Evolutionary conservation across 2,113 vertebrate genomes (phyloP).

Genomic region (Pedionomus torquatus): DNA sequence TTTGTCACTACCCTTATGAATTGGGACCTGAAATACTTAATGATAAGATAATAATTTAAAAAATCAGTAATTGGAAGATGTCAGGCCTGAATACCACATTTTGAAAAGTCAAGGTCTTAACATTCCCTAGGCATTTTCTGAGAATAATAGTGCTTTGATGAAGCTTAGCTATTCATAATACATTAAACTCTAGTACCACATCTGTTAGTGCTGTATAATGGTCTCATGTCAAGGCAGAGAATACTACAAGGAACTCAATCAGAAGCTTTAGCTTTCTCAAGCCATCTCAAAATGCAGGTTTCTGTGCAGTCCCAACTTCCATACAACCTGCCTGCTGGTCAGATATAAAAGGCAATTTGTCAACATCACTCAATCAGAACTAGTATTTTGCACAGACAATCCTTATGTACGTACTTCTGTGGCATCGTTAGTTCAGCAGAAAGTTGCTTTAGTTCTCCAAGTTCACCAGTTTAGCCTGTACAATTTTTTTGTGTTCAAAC

Average conservation of each 20-base stretch:
- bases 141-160: neutral
- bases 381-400: neutral
- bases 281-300: neutral
- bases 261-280: neutral
- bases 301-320: neutral
- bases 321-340: neutral
- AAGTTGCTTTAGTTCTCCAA: neutral
- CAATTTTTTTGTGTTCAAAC: neutral
- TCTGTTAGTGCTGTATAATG: neutral
- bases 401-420: neutral
- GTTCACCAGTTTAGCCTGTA: neutral
- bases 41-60: neutral
- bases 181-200: neutral
- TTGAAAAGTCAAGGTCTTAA: neutral
- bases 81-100: neutral
- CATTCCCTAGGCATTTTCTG: neutral
- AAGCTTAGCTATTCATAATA: neutral
- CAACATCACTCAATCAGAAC: neutral
- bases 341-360: neutral
- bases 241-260: neutral
- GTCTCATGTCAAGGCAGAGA: neutral
- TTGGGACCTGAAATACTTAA: neutral
- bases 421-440: neutral
- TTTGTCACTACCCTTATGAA: neutral
- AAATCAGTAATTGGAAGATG: accelerated